Base-by-base conservation (phyloP, 2,113 vertebrate genomes). In the Eubucco bourcierii region DNA sequence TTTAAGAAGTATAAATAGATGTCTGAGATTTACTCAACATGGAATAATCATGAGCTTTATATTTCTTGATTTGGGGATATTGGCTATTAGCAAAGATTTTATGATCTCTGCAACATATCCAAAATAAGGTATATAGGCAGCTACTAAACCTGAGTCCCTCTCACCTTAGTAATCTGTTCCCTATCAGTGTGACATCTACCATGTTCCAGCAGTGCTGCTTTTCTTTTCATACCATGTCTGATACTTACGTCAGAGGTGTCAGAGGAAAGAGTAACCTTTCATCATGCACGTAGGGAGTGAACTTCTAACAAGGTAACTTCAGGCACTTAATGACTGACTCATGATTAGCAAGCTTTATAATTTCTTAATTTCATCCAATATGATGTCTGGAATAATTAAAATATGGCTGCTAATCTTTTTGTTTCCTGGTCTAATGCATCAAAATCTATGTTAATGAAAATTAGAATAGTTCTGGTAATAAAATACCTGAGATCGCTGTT, bases 111-210 rank as follows among this genome's bases (percentile, higher is more conserved):
- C 50, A 67, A 2, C 20, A 0, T 60, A 31, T 4, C 46, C 46
- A 41, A 33, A 66, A 28, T 31, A 9, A 4, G 47, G 37, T 52
- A 8, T 28, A 0, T 37, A n/a, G 31, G 41, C 29, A 37, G 41
- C 31, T 73, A 12, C 8, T 29, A 29, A 68, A 50, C 9, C 13
- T 0, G 1, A 34, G 44, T 28, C 2, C 0, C 60, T 52, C 27
- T 71, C 37, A 11, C 25, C 44, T 37, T 41, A 29, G 9, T n/a
- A 15, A n/a, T 55, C 34, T 16, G 9, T 31, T 55, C 17, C 15
- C 20, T 27, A 14, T 31, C 66, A 52, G 21, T 20, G 15, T 46
- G 52, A 34, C 46, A 76, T 25, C 52, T 21, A 0, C 16, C 7
- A 3, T 31, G 33, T 60, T 53, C 5, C 12, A 21, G 15, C 34